A percentile compares a stretch with the other conserved stretches of the same genome.
phyloP scores from a whole-genome alignment of 2,797 vertebrate genomes.

The Gallinago solitaria region DNA sequence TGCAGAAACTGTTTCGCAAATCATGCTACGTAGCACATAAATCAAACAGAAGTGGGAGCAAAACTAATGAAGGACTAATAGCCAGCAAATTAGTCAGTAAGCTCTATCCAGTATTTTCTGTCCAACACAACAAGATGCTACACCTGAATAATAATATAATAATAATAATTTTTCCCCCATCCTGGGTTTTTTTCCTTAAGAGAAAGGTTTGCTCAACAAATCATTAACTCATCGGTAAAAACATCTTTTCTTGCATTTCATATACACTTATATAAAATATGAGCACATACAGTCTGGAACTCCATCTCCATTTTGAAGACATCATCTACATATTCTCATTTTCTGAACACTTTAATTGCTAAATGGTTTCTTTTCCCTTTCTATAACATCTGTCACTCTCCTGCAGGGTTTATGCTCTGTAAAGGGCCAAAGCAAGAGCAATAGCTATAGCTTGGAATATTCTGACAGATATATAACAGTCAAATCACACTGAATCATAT shows the following conservation, averaged over 20 bases:
- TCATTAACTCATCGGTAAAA: not conserved
- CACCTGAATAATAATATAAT: not conserved
- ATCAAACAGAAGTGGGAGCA: conserved; percentile 2
- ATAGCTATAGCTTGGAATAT: not conserved
- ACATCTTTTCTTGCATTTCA: not conserved
- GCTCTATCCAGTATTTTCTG: not conserved
- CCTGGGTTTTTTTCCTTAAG: not conserved
- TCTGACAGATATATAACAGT: not conserved
- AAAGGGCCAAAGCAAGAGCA: not conserved
- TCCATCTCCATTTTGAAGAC: not conserved
- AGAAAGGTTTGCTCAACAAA: not conserved
- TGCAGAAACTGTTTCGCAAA: conserved; percentile 22
- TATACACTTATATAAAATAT: not conserved
- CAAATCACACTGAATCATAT: not conserved
- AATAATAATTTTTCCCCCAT: accelerated
- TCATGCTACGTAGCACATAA: not conserved
- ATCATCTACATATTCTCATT: not conserved
- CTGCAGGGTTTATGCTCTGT: not conserved
- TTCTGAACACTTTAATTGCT: not conserved
- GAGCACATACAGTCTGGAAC: not conserved
- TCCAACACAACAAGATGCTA: not conserved
- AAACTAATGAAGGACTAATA: conserved; percentile 34
- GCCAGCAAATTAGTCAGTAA: conserved; percentile 2
- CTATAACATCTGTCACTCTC: not conserved
- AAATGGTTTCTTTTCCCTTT: not conserved